Evolutionary conservation across 1,140 invertebrate genomes (phyloP), one percentile per base, ranked within the genome.

Genomic region (Nasonia vitripennis): DNA sequence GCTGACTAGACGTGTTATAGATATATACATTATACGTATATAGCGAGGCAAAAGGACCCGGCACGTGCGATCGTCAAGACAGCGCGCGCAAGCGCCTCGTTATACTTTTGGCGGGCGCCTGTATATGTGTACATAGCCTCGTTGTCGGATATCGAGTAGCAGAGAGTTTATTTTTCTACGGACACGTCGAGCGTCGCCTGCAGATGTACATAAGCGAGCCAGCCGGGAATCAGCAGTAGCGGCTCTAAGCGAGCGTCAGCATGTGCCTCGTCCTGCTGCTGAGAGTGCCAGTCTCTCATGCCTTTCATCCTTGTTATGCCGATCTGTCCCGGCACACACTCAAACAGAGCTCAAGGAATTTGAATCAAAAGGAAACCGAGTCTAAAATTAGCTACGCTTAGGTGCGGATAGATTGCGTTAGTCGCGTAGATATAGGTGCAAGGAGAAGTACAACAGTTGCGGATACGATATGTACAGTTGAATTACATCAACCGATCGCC

Each of bases 231-330:
- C n/a, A 31, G 23, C 23, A 81, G 71, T 86, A 27, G 27, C 27
- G 27, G 27, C 27, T 27, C 27, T 87, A 87, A 20, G 81, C 88
- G 0, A 62, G 87, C 55, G 1, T 87, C 34, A 34, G 34, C 27
- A 86, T 90, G 48, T 86, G 78, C 41, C 17, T 55, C 17, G 51
- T 55, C 51, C 17, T 17, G 17, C 71, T 89, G 11, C 74, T 87
- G 14, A 85, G 12, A 78, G 84, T 87, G 88, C 87, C 87, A 86
- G 83, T 80, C 74, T 55, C 51, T 55, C 51, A 20, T 74, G 73
- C 37, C 84, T 88, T 81, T 87, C 83, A 10, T 68, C 10, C 17
- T 79, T 37, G 12, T 45, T 9, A 41, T 75, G 0, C 77, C n/a
- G 2, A 27, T 17, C 14, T 20, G 6, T 78, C 27, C 11, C 6